Conservation (phyloP, 2,113 vertebrate species). For the Condylura cristata region DNA sequence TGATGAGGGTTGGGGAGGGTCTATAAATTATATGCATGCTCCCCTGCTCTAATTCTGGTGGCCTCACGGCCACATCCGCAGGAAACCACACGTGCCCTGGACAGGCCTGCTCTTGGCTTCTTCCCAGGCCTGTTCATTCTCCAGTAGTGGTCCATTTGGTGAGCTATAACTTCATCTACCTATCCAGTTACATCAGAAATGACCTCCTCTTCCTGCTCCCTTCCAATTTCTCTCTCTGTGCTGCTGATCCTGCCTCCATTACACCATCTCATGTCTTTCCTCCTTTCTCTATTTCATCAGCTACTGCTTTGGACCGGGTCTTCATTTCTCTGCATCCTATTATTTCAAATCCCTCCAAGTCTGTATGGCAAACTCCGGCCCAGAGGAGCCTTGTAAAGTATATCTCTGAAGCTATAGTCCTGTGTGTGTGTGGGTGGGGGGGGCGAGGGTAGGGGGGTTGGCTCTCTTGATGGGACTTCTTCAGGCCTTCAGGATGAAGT, state of each 20-base stretch:
- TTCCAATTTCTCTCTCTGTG: not conserved
- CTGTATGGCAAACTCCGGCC: not conserved
- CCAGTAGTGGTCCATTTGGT: not conserved
- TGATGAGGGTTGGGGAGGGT: rapidly evolving
- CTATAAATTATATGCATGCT: not conserved
- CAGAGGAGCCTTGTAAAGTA: not conserved
- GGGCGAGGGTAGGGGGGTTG: not conserved
- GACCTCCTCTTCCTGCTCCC: too few species aligned
- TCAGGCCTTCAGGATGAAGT: not conserved
- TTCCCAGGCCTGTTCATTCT: not conserved
- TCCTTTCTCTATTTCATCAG: not conserved
- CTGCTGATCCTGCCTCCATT: not conserved
- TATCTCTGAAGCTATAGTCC: not conserved
- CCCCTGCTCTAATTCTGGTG: not conserved
- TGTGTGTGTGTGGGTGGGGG: not conserved
- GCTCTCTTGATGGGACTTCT: not conserved
- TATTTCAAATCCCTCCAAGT: not conserved
- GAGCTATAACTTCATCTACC: not conserved
- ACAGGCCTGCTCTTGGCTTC: not conserved
- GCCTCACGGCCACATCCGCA: not conserved
- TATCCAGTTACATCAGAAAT: not conserved
- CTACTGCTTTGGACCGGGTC: not conserved
- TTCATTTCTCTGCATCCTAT: not conserved
- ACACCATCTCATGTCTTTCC: not conserved
- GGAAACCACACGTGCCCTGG: too few species aligned